phyloP scores from a whole-genome alignment of 2,888 invertebrate genomes.

The Pterostichus niger region DNA sequence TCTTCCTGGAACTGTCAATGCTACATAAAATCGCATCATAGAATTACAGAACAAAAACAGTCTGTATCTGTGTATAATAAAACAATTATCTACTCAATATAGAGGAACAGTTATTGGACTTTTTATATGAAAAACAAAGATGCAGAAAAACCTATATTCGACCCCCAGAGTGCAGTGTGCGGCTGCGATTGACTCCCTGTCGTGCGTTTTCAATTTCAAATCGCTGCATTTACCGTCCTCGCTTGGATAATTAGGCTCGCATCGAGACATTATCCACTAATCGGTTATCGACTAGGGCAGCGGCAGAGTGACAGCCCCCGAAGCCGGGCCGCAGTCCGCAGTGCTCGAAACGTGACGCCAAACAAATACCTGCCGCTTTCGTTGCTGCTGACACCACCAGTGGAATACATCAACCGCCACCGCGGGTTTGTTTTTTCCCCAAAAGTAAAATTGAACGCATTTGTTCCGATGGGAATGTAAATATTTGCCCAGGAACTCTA shows the following conservation, averaged over 20 bases:
- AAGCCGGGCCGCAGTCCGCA: background rate
- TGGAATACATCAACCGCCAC: constrained; percentile 15
- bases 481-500: constrained; percentile 21
- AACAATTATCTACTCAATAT: constrained; percentile 14
- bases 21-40: constrained; percentile 13
- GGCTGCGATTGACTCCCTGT: background rate
- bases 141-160: background rate
- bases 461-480: constrained; percentile 37
- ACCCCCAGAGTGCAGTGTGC: background rate
- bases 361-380: constrained; percentile 28
- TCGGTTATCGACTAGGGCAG: constrained; percentile 47
- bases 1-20: constrained; percentile 19
- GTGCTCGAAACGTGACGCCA: constrained; percentile 10
- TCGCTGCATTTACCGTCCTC: constrained; percentile 16
- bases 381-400: background rate
- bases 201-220: constrained; percentile 32
- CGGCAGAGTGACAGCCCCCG: constrained; percentile 1
- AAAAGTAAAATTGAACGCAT: constrained; percentile 15
- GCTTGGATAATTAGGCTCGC: constrained; percentile 20
- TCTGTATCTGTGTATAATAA: background rate
- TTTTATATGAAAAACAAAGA: constrained; percentile 34
- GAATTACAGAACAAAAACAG: background rate
- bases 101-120: background rate
- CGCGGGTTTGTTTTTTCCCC: constrained; percentile 18
- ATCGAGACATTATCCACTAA: constrained; percentile 38